Percentiles rank a stretch among this genome's conserved stretches.
Evolutionary conservation across 2,797 vertebrate species (phyloP).

Genomic region (Rhinogobio ventralis): DNA sequence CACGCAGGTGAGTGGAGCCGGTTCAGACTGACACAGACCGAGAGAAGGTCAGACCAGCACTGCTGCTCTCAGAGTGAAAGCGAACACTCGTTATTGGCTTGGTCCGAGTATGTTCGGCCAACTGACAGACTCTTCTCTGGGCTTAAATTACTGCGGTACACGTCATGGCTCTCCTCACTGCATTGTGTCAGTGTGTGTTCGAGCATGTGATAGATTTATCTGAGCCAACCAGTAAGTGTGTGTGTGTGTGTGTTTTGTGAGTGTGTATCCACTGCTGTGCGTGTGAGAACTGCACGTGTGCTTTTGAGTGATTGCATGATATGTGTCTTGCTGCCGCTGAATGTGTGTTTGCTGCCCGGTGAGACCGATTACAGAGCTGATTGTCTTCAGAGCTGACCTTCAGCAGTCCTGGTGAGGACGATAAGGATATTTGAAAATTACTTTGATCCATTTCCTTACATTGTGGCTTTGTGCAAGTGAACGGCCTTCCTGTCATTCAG

Average conservation of each 20-base stretch:
- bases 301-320: background rate
- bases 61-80: background rate
- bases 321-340: background rate
- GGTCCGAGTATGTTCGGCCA: background rate
- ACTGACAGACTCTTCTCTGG: constrained; percentile 29
- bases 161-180: background rate
- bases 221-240: background rate
- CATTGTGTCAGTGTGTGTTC: background rate
- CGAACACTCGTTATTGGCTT: background rate
- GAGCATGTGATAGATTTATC: background rate
- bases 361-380: background rate
- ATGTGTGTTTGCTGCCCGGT: background rate
- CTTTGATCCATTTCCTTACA: background rate
- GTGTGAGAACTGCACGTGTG: constrained; percentile 1
- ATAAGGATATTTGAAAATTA: background rate
- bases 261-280: background rate
- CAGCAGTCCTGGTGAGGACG: background rate
- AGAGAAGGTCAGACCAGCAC: constrained; percentile 7
- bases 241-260: background rate
- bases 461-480: background rate
- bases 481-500: background rate
- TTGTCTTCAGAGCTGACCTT: background rate
- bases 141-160: constrained; percentile 47
- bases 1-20: background rate
- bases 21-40: background rate